Percentiles rank a stretch among this genome's conserved stretches.
Evolutionary conservation across 2,888 invertebrate genomes (phyloP).

Genomic region (Ophion obscuratus): DNA sequence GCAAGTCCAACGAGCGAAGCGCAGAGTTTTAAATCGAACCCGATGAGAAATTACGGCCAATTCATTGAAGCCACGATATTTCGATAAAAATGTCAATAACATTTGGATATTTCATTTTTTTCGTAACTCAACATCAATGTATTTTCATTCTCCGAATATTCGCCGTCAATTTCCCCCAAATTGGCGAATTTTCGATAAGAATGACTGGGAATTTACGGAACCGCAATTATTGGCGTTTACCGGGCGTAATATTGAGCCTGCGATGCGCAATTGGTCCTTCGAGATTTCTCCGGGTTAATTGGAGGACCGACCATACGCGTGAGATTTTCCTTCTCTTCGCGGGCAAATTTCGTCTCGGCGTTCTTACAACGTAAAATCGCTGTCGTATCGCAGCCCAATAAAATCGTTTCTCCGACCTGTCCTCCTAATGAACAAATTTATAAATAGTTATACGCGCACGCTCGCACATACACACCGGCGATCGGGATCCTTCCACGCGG

Average conservation of each 20-base stretch:
- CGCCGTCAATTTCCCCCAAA: background rate
- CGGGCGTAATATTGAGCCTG: background rate
- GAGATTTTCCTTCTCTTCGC: background rate
- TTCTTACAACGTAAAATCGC: background rate
- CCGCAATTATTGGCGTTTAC: background rate
- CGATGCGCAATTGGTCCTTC: background rate
- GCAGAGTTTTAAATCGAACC: background rate
- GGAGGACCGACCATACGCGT: background rate
- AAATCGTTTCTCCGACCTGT: background rate
- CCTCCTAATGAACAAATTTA: constrained; percentile 28
- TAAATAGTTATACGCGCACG: constrained; percentile 6
- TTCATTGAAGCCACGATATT: no score
- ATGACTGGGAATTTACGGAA: background rate
- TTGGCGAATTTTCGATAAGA: background rate
- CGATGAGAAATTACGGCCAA: background rate
- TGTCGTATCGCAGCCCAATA: background rate
- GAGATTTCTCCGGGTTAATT: background rate
- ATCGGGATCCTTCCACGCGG: constrained; percentile 18
- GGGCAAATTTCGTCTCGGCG: background rate
- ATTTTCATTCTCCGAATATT: background rate
- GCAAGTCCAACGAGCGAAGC: background rate
- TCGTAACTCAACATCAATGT: background rate
- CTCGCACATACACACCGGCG: constrained; percentile 4
- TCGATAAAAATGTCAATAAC: background rate
- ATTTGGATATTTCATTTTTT: background rate